phyloP scores from a whole-genome alignment of 2,113 vertebrate genomes.

The Eptesicus fuscus region DNA sequence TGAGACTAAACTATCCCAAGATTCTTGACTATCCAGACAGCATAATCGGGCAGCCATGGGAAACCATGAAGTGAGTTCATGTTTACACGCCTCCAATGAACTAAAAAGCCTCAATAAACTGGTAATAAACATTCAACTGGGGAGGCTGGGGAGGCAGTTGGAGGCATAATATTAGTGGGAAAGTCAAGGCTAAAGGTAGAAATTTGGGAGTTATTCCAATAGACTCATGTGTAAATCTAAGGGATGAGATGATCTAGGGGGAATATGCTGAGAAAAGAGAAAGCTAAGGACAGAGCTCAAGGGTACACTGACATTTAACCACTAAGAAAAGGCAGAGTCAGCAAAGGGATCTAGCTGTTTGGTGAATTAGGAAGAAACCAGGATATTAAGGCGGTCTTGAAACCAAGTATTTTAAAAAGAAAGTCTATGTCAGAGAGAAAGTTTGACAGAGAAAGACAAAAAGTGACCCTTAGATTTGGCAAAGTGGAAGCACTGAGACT shows the following conservation, averaged over 20 bases:
- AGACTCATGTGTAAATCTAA: background rate
- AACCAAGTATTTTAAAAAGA: background rate
- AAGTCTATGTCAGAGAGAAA: background rate
- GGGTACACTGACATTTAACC: background rate
- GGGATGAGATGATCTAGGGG: background rate
- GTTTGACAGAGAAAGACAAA: background rate
- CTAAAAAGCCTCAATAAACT: background rate
- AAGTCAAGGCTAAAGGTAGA: background rate
- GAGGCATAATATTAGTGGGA: background rate
- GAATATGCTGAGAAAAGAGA: background rate
- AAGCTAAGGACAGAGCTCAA: background rate
- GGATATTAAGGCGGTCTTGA: background rate
- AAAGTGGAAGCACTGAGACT: background rate
- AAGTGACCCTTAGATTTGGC: background rate
- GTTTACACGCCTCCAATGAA: background rate
- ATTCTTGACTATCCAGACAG: background rate
- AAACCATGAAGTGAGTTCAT: background rate
- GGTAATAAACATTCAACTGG: background rate
- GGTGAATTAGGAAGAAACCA: background rate
- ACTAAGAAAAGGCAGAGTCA: background rate
- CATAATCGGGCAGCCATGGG: background rate
- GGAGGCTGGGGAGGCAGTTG: background rate
- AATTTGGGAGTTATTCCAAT: background rate
- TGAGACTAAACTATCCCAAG: background rate
- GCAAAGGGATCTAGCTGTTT: background rate